Evolutionary conservation across 2,113 vertebrate species (phyloP).

Genomic region (Aepyceros melampus): DNA sequence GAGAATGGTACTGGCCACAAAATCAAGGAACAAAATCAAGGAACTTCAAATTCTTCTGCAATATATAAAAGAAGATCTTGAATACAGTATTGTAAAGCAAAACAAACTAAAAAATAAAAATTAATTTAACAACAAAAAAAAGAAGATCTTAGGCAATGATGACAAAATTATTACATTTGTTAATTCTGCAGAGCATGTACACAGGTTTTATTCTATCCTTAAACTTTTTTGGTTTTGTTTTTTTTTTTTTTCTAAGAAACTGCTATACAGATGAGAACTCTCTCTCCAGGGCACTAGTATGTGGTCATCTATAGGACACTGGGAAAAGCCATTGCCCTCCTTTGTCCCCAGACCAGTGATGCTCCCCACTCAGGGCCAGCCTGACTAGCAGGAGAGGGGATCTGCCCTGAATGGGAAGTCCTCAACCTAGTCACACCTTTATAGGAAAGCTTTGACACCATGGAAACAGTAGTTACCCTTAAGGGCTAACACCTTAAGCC

Average conservation of each 20-base stretch:
- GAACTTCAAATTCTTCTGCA: neutral
- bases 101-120: too few species aligned
- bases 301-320: neutral
- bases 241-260: neutral
- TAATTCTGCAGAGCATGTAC: neutral
- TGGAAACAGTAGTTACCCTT: neutral
- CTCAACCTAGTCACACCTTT: neutral
- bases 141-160: neutral
- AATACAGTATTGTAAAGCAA: too few species aligned
- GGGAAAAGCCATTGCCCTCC: neutral
- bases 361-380: neutral
- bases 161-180: neutral
- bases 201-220: neutral
- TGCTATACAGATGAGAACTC: neutral
- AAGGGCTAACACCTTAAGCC: neutral
- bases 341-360: neutral
- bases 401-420: neutral
- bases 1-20: neutral
- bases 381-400: neutral
- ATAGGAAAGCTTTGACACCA: neutral
- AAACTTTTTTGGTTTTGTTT: neutral
- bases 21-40: neutral
- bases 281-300: neutral
- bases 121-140: too few species aligned
- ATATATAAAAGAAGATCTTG: neutral